A percentile compares a stretch with the other conserved stretches of the same genome.
Conservation (phyloP, 1,140 invertebrate genomes). For the silkworm (Bombyx mori) region ASM3026992v2 NC_085128.1:13488501-13489000, state of each 20-base stretch:
- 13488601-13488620: no score
- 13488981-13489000: neutral
- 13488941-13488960: slow-evolving; percentile 19
- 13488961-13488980: neutral
- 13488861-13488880: slow-evolving; percentile 87
- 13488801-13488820: slow-evolving; percentile 78
- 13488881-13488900: slow-evolving; percentile 83
- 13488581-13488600: no score
- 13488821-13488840: slow-evolving; percentile 81
- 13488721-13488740: neutral
- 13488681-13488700: no score
- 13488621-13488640: no score
- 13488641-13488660: no score
- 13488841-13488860: slow-evolving; percentile 86
- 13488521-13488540: no score
- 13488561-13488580: no score
- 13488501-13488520: no score
- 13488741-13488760: slow-evolving; percentile 79
- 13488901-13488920: slow-evolving; percentile 91
- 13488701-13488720: no score
- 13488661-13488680: no score
- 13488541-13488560: no score
- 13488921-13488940: slow-evolving; percentile 81
- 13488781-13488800: slow-evolving; percentile 83
- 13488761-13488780: slow-evolving; percentile 87